Evolutionary conservation across 2,888 invertebrate species (phyloP), one percentile per base, ranked within the genome.

Genomic region (Oscheius sp.): DNA sequence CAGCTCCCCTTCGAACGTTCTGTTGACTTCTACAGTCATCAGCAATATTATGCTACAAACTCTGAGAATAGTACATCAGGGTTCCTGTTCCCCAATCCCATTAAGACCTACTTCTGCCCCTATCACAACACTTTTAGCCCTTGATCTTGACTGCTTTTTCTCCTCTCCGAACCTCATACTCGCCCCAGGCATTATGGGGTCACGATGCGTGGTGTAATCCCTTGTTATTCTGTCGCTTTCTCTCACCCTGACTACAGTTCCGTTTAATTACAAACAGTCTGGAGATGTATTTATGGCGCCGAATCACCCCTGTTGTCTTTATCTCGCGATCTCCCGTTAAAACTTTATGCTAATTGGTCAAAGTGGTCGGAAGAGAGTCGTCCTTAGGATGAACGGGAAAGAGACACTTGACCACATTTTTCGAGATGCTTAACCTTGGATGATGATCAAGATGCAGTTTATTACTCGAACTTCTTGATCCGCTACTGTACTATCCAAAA

Each of bases 341-440:
- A 29, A 32, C 21, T 60, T 60, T 60, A 32, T 60, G 59, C 59
- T 60, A 60, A 60, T 53, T 53, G 53, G 53, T 11, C 53, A 53
- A 53, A 53, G 53, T 53, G 53, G 11, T 53, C 53, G 66, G n/a
- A 62, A 42, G 47, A 42, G 10, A 42, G 62, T 62, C 62, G 42
- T 62, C 21, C 68, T 48, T 50, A 21, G 50, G 33, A 65, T 7
- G 59, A 9, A 35, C 59, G 35, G 42, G n/a, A 13, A 35, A 55
- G 55, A 55, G 68, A n/a, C 53, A 9, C 68, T 68, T 68, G 68
- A 68, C 68, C 53, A 29, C 53, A 68, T 55, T 55, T 68, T 37
- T 37, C n/a, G 29, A 55, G 58, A 7, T 13, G 48, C 53, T 11
- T 62, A 50, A 50, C 65, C 63, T 63, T 73, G 48, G 48, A 2